Percentiles rank a stretch among this genome's conserved stretches.
These are phyloP conservation scores for Stichopus chloronotus DNA, from an alignment of 35 echinoderm and acorn worm genomes.

Conservation along the genomic window DNA sequence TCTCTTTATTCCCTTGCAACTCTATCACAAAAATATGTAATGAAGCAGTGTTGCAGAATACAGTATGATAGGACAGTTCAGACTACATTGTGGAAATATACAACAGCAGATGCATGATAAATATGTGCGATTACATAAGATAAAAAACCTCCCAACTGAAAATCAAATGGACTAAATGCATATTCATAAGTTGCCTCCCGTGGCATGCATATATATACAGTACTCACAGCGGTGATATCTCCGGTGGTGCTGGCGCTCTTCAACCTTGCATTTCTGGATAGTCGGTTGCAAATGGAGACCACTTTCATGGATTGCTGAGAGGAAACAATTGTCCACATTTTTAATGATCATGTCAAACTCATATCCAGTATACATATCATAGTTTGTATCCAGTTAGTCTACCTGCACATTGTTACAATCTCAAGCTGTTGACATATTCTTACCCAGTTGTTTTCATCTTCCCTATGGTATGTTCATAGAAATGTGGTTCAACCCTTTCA, in stretches of 20 bases:
- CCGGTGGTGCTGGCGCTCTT: slow-evolving; percentile 80
- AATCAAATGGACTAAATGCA: background rate
- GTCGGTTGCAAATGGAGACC: slow-evolving; percentile 88
- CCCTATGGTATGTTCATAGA: too few species aligned
- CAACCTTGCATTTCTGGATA: slow-evolving; percentile 85
- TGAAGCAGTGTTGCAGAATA: background rate
- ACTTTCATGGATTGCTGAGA: slow-evolving; percentile 96
- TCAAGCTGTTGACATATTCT: too few species aligned
- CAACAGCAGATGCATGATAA: background rate
- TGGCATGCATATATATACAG: background rate
- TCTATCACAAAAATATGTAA: background rate
- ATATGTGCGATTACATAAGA: background rate
- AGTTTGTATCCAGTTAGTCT: too few species aligned
- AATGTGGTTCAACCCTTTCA: too few species aligned
- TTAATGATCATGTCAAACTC: too few species aligned
- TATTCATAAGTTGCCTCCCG: background rate
- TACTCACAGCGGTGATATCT: slow-evolving; percentile 83
- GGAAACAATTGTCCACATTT: too few species aligned
- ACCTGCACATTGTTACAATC: too few species aligned
- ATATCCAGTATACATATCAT: too few species aligned
- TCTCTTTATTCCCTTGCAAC: too few species aligned
- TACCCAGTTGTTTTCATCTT: too few species aligned
- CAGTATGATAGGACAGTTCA: background rate
- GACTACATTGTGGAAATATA: background rate
- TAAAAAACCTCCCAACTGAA: background rate